phyloP scores from a whole-genome alignment of 2,797 vertebrate species.

The Denticeps clupeoides region DNA sequence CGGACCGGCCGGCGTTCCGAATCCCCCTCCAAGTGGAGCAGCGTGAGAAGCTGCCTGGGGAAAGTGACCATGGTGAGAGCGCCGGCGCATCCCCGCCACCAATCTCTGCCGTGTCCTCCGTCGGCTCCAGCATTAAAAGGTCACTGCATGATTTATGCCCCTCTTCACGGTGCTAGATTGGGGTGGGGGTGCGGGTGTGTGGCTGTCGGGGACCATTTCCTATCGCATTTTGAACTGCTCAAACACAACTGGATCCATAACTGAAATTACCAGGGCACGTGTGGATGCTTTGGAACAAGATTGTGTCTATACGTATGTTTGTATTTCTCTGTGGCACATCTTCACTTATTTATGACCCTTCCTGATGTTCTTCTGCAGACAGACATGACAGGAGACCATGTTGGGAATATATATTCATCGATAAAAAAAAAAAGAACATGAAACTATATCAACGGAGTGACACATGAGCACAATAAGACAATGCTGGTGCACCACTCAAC shows the following conservation, averaged over 20 bases:
- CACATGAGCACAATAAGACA: too few species aligned
- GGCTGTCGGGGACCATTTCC: not conserved
- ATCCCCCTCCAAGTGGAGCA: too few species aligned
- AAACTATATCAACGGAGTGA: too few species aligned
- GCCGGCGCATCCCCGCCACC: too few species aligned
- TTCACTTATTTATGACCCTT: conserved; percentile 14
- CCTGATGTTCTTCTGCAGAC: conserved; percentile 19
- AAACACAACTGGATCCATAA: not conserved
- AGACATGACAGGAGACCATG: conserved; percentile 20
- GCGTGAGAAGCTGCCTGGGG: too few species aligned
- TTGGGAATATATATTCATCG: conserved; percentile 42
- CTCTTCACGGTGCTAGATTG: not conserved
- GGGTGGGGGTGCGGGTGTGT: not conserved
- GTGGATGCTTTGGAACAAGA: not conserved
- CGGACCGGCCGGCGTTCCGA: too few species aligned
- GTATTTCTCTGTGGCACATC: not conserved
- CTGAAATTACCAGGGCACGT: not conserved
- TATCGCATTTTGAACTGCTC: not conserved
- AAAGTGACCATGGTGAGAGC: too few species aligned
- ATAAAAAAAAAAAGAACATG: too few species aligned
- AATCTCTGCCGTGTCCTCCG: not conserved
- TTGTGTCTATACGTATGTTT: conserved; percentile 1
- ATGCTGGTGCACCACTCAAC: too few species aligned
- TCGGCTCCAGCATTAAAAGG: not conserved
- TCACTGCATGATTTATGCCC: not conserved